Evolutionary conservation across 2,888 invertebrate species (phyloP).

Genomic region (Belgica antarctica): DNA sequence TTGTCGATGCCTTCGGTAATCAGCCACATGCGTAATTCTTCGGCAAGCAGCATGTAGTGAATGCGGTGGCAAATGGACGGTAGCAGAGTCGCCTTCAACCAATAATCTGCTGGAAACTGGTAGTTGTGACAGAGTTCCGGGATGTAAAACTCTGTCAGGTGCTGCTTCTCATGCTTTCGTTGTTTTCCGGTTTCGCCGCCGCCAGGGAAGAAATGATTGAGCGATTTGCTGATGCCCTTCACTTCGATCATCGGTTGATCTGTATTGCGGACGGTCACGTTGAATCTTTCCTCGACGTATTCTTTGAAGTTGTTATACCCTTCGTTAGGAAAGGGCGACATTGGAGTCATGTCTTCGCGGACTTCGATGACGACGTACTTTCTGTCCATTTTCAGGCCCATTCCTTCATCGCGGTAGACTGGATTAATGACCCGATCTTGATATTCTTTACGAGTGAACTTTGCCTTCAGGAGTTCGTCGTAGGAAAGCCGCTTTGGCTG

Average conservation of each 20-base stretch:
- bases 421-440: constrained; percentile 77
- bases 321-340: constrained; percentile 64
- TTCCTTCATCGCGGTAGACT: constrained; percentile 67
- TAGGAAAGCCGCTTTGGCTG: constrained; percentile 54
- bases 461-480: constrained; percentile 57
- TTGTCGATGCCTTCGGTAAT: constrained; percentile 54
- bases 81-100: constrained; percentile 79
- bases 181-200: constrained; percentile 46
- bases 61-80: constrained; percentile 80
- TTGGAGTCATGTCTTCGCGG: constrained; percentile 64
- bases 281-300: constrained; percentile 76
- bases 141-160: constrained; percentile 65
- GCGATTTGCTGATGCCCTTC: constrained; percentile 55
- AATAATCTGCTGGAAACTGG: constrained; percentile 70
- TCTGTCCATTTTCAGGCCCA: constrained; percentile 47
- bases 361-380: constrained; percentile 71
- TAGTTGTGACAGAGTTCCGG: constrained; percentile 82
- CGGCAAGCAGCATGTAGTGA: constrained; percentile 51
- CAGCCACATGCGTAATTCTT: constrained; percentile 54
- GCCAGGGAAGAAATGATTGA: constrained; percentile 51
- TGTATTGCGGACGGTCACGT: constrained; percentile 58
- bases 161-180: constrained; percentile 56
- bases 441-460: constrained; percentile 63
- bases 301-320: constrained; percentile 64
- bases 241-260: constrained; percentile 81